Evolutionary conservation across 2,113 vertebrate species (phyloP).

Genomic region (Dasyprocta punctata): DNA sequence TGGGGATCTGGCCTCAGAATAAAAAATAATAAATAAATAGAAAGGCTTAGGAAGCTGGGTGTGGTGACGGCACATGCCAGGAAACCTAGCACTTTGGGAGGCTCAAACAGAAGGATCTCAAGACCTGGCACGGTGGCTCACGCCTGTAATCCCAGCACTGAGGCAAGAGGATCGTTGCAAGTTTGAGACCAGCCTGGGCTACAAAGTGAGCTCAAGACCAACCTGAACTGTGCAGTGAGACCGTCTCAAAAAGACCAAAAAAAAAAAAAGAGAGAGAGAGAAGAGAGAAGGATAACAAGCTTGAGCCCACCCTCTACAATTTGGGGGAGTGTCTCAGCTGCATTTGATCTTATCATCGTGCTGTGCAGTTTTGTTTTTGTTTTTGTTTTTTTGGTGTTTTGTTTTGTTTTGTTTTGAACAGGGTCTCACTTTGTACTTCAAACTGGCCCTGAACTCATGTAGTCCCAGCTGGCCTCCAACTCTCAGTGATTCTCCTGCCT

Average conservation of each 20-base stretch:
- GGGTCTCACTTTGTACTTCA: neutral
- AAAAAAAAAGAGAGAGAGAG: neutral
- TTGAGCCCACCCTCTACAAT: neutral
- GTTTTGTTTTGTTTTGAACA: neutral
- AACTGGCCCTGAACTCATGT: neutral
- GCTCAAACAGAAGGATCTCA: neutral
- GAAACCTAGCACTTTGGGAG: neutral
- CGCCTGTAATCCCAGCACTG: neutral
- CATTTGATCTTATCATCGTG: neutral
- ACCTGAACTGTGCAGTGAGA: neutral
- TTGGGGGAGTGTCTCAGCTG: neutral
- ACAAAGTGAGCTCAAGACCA: neutral
- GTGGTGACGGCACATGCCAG: neutral
- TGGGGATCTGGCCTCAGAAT: neutral
- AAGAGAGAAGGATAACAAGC: neutral
- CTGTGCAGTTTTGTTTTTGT: neutral
- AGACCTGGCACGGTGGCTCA: no score
- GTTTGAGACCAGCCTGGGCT: neutral
- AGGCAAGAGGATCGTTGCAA: neutral
- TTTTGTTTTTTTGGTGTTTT: neutral
- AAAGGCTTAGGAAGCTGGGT: neutral
- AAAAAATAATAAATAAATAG: neutral
- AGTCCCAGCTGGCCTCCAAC: neutral
- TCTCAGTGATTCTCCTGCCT: neutral
- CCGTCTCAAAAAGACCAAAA: neutral